Evolutionary conservation across 2,113 vertebrate species (phyloP), one percentile per base, ranked within the genome.

Genomic region (Pungitius pungitius): DNA sequence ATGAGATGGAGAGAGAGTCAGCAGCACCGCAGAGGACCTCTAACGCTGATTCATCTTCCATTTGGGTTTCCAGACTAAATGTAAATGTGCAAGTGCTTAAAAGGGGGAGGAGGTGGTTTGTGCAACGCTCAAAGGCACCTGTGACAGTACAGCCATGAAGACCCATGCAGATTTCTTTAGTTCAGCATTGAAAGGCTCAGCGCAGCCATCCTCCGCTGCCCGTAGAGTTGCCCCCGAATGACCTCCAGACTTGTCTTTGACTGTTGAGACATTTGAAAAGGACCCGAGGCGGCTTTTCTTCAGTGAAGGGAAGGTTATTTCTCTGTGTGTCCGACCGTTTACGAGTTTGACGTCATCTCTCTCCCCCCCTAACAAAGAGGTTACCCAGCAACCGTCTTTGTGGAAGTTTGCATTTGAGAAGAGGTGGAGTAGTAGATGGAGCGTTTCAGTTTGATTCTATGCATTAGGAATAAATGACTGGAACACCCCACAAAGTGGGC

Each of bases 351-450:
- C n/a, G 22, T 65, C 14, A 62, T 69, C 66, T 37, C 68, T 52
- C 62, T 47, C 30, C 30, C 30, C 30, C 30, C 27, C 14, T 30
- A 1, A 75, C 67, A 14, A 47, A 9, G 56, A 40, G 3, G 75
- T 79, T 70, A 65, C 86, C 75, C 43, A 27, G 83, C 75, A 72
- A 83, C 83, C 5, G 62, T 2, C 37, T 83, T 86, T 85, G 78
- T 79, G 30, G 11, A 43, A n/a, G 59, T 71, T 77, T 82, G 71
- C 52, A 24, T 40, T 77, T 71, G 12, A 45, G 51, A 58, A 43
- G 56, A 69, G 39, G 43, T 51, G 51, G n/a, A n/a, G n/a, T n/a
- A 43, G 4, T 9, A 30, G 6, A n/a, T 64, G 39, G 63, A 40
- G 63, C 11, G 15, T 47, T 20, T 58, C 8, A 18, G 55, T 14